A percentile compares a stretch with the other conserved stretches of the same genome.
Evolutionary conservation across 2,888 invertebrate genomes (phyloP).

Genomic region (Escarpia spicata): DNA sequence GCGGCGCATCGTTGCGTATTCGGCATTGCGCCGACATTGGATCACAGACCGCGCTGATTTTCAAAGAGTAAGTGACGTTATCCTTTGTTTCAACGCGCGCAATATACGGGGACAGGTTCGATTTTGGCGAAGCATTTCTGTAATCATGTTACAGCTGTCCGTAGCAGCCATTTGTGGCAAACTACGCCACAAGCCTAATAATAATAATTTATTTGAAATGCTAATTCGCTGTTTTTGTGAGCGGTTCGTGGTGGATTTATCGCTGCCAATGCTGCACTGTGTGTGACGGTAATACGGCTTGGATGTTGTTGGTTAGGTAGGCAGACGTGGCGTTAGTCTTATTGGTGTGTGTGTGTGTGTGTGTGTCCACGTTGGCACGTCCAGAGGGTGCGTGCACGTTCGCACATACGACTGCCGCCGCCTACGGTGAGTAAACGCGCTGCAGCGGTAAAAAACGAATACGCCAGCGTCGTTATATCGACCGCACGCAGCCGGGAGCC

Average conservation of each 20-base stretch:
- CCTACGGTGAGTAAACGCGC: background rate
- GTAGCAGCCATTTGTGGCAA: background rate
- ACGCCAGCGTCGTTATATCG: background rate
- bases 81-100: background rate
- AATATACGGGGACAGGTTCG: background rate
- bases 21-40: background rate
- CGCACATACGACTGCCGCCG: background rate
- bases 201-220: constrained; percentile 16
- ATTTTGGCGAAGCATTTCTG: background rate
- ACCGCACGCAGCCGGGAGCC: background rate
- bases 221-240: constrained; percentile 5
- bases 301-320: background rate
- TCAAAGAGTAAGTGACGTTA: background rate
- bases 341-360: background rate
- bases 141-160: background rate
- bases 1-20: background rate
- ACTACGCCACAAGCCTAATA: background rate
- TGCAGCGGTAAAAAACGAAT: background rate
- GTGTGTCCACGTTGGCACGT: background rate
- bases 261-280: background rate
- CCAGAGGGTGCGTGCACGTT: background rate
- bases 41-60: background rate
- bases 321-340: background rate
- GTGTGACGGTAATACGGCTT: background rate
- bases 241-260: background rate